Evolutionary conservation across 2,797 vertebrate genomes (phyloP).

Genomic region (Xiphorhynchus erythropygius): DNA sequence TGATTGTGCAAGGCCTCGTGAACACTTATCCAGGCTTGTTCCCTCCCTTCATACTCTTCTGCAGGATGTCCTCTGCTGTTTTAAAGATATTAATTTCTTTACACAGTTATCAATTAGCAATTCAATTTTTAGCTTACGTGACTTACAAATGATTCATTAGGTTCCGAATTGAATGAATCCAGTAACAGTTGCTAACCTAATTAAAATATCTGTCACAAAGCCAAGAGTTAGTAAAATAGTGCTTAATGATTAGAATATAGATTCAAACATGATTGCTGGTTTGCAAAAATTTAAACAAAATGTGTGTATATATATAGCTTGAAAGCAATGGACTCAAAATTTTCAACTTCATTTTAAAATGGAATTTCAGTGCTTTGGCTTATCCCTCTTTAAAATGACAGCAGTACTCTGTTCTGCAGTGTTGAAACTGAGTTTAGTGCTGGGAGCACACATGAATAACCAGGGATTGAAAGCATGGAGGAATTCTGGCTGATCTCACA

Average conservation of each 20-base stretch:
- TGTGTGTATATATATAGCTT: neutral
- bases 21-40: neutral
- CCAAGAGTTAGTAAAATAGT: neutral
- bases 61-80: neutral
- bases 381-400: neutral
- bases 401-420: rapidly evolving
- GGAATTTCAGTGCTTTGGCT: neutral
- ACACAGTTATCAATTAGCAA: neutral
- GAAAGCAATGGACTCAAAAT: neutral
- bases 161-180: neutral
- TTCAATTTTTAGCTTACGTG: neutral
- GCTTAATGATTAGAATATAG: neutral
- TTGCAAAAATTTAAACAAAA: neutral
- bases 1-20: neutral
- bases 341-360: neutral
- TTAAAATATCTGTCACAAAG: conserved; percentile 12
- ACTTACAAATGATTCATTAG: neutral
- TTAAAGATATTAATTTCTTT: neutral
- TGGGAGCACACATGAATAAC: neutral
- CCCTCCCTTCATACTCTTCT: neutral
- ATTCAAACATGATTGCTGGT: neutral
- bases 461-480: neutral
- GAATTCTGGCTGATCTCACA: neutral
- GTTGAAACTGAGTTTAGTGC: neutral
- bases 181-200: neutral